Evolutionary conservation across 2,797 vertebrate genomes (phyloP), one percentile per base, ranked within the genome.

Genomic region (Ctenopoma kingsleyae): DNA sequence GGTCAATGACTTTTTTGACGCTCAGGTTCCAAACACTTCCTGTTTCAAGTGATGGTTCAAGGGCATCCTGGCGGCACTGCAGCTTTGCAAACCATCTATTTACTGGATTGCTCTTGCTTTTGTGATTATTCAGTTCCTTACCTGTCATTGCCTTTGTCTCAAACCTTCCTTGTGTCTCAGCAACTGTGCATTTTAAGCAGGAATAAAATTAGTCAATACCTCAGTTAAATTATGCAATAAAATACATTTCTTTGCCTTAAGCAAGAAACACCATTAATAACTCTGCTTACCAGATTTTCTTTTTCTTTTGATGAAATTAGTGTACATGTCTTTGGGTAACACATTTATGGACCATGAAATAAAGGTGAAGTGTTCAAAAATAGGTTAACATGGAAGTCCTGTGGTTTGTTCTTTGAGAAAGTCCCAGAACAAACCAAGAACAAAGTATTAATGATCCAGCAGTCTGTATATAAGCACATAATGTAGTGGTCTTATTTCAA

Each of bases 191-290:
- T 62, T 79, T 20, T 67, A 19, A 64, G 54, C 8, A 52, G 44
- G 32, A 43, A 44, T 23, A 22, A 77, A 78, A 71, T 60, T 51
- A 78, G 83, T 84, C 76, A 83, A 79, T 76, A 64, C 30, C 48
- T 72, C 51, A 55, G 43, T 67, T 70, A 70, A 80, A 82, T 82
- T 57, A 74, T 43, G 61, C 19, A 58, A 81, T 65, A 52, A 71
- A 79, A 76, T 47, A 22, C 44, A 47, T 49, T 59, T 67, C 23
- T 67, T 71, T 73, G 67, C 81, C 74, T 68, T 76, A 23, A 82
- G 83, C 36, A 12, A 63, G 43, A 64, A 69, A 56, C 53, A 75
- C 57, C 36, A 73, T 64, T 35, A 54, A 71, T 30, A 68, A 55
- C n/a, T 40, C 46, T 53, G 51, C 55, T 58, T 56, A 47, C 9